Conservation (phyloP, 1,140 invertebrate species). For the Leptopilina clavipes region DNA sequence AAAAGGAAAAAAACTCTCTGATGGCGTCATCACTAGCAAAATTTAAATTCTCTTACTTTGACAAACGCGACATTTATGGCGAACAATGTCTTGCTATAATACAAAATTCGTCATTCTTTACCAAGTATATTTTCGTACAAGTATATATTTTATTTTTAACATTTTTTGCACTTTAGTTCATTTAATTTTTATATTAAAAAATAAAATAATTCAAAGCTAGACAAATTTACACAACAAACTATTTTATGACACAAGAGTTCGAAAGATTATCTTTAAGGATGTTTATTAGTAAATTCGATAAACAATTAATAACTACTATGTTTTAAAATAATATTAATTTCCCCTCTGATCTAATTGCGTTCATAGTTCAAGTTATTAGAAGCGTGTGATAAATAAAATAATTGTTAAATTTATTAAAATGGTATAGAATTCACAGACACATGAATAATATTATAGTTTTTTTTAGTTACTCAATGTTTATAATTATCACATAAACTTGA, state of each 20-base stretch:
- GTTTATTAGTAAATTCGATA: too few species aligned
- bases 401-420: not conserved
- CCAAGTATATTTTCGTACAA: not conserved
- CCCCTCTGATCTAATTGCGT: not conserved
- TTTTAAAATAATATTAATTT: too few species aligned
- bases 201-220: too few species aligned
- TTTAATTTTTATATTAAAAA: too few species aligned
- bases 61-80: constrained; percentile 28
- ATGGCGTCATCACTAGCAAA: constrained; percentile 12
- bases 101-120: constrained; percentile 18
- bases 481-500: constrained; percentile 24
- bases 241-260: too few species aligned
- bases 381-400: not conserved
- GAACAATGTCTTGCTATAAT: constrained; percentile 13
- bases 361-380: not conserved
- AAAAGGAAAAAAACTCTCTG: not conserved
- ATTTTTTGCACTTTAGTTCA: too few species aligned
- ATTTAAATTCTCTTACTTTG: constrained; percentile 2
- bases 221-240: too few species aligned
- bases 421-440: too few species aligned
- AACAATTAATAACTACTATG: too few species aligned
- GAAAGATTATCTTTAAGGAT: too few species aligned
- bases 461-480: not conserved
- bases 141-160: not conserved
- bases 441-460: not conserved